Percentiles rank a stretch among this genome's conserved stretches.
phyloP scores from a whole-genome alignment of 2,113 vertebrate genomes.

The Neopipo cinnamomea region DNA sequence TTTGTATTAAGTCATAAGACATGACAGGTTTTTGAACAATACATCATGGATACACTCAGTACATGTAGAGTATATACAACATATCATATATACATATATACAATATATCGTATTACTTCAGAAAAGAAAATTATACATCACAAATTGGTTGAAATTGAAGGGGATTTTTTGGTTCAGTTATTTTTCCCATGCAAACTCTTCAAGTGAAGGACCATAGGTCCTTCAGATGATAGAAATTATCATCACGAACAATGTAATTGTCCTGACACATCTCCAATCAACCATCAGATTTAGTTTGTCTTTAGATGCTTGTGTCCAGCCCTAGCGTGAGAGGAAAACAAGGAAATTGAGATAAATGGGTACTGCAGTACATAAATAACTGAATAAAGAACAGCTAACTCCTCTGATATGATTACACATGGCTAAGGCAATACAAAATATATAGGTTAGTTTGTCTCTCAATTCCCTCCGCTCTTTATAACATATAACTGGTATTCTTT shows the following conservation, averaged over 20 bases:
- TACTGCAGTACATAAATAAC: neutral
- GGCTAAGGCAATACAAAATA: neutral
- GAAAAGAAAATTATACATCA: neutral
- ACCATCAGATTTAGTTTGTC: neutral
- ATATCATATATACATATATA: too few species aligned
- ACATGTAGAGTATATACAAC: neutral
- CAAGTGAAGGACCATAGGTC: neutral
- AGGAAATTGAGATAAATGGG: neutral
- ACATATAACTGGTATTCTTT: neutral
- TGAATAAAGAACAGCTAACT: neutral
- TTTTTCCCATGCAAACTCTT: neutral
- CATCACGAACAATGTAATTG: neutral
- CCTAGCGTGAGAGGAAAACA: neutral
- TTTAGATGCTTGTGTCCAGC: neutral
- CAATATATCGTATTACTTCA: neutral
- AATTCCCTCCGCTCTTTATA: neutral
- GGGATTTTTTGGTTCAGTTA: neutral
- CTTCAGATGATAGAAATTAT: neutral
- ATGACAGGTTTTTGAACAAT: neutral
- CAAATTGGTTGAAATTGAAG: neutral
- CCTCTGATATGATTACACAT: neutral
- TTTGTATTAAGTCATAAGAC: neutral
- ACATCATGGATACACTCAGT: neutral
- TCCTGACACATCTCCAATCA: neutral
- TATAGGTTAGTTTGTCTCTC: neutral